phyloP scores from a whole-genome alignment of 1,140 invertebrate genomes.

The Aphidius ervi region DNA sequence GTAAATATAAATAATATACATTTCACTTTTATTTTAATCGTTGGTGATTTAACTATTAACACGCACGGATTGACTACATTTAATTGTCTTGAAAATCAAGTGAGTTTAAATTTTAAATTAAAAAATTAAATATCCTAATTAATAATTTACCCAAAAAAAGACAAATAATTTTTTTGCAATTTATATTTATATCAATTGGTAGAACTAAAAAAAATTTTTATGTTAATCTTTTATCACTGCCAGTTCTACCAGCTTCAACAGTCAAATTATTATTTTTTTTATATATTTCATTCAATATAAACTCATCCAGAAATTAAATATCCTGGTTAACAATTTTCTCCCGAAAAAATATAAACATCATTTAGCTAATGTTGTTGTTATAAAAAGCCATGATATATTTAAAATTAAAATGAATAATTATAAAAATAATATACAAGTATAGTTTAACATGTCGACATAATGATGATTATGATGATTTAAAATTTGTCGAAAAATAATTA shows the following conservation, averaged over 20 bases:
- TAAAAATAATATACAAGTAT: too few species aligned
- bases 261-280: constrained; percentile 38
- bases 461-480: too few species aligned
- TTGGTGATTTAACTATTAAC: not conserved
- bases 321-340: not conserved
- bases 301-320: not conserved
- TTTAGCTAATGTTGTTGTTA: constrained; percentile 26
- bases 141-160: too few species aligned
- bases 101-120: not conserved
- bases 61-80: not conserved
- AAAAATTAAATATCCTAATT: too few species aligned
- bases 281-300: too few species aligned
- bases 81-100: not conserved
- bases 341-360: constrained; percentile 13
- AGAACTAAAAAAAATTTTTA: constrained; percentile 57
- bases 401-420: too few species aligned
- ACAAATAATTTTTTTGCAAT: constrained; percentile 59
- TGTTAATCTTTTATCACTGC: constrained; percentile 55
- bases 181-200: constrained; percentile 68
- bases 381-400: not conserved
- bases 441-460: too few species aligned
- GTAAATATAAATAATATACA: constrained; percentile 10
- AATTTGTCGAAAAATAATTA: too few species aligned
- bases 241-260: constrained; percentile 56
- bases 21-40: constrained; percentile 18